Percentiles rank a stretch among this genome's conserved stretches.
These are phyloP conservation scores for Philereme transversata DNA, from an alignment of 2,888 invertebrate genomes.

Conservation along the genomic window DNA sequence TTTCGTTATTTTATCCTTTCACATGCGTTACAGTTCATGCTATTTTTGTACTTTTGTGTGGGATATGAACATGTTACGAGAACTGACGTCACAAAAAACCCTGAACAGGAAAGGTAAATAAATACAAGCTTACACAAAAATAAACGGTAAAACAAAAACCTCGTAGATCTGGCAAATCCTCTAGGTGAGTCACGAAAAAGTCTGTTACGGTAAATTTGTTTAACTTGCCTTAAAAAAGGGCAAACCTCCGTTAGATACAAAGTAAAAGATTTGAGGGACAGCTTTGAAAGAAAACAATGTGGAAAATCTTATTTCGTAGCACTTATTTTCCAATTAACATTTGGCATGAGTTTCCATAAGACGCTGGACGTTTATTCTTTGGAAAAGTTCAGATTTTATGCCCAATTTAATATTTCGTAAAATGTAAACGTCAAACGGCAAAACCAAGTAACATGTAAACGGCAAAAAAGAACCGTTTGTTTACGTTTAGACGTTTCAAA, in stretches of 20 bases:
- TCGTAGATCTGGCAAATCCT: slow-evolving; percentile 74
- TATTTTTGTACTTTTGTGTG: not conserved
- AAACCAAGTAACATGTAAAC: slow-evolving; percentile 14
- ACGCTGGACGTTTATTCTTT: slow-evolving; percentile 20
- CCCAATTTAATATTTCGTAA: slow-evolving; percentile 18
- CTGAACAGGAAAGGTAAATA: slow-evolving; percentile 35
- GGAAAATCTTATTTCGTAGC: slow-evolving; percentile 60
- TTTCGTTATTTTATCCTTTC: slow-evolving; percentile 31
- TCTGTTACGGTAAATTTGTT: slow-evolving; percentile 78
- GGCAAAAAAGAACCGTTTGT: slow-evolving; percentile 5
- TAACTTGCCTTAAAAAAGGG: slow-evolving; percentile 75
- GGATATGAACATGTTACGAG: not conserved
- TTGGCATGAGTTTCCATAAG: slow-evolving; percentile 48
- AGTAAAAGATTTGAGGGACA: slow-evolving; percentile 70
- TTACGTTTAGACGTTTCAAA: not conserved
- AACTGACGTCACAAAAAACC: slow-evolving; percentile 16
- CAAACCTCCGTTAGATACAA: slow-evolving; percentile 56
- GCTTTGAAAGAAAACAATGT: slow-evolving; percentile 59
- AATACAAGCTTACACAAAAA: slow-evolving; percentile 48
- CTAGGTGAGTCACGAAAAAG: slow-evolving; percentile 71
- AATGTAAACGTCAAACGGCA: slow-evolving; percentile 6
- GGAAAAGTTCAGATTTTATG: slow-evolving; percentile 30
- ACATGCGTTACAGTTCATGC: not conserved
- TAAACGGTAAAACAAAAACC: slow-evolving; percentile 70
- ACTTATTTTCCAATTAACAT: slow-evolving; percentile 70